Evolutionary conservation across 2,113 vertebrate species (phyloP), one percentile per base, ranked within the genome.

Genomic region (Corythornis vintsioides): DNA sequence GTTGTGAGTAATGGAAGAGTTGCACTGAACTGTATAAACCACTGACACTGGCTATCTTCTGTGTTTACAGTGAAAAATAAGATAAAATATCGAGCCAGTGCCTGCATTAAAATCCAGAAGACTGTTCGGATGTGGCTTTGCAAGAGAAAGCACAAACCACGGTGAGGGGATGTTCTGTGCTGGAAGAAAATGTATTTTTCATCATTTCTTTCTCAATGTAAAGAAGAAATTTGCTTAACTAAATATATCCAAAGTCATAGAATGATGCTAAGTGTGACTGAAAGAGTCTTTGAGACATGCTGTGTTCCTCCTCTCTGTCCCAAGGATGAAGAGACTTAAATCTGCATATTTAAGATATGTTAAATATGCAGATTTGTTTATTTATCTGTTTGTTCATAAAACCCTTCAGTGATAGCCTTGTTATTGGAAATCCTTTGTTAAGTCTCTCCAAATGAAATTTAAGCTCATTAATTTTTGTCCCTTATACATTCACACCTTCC

Each of bases 111-210:
- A 96, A 98, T 99, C 96, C 99, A 99, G 93, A 99, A 99, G 97
- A 99, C 98, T 2, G 90, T 99, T 75, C 98, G 99, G 57, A 99
- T 99, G 99, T 99, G 99, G 99, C 98, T 99, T 82, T 99, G 99
- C 98, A 98, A 97, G 97, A 98, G 96, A 95, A 99, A 99, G 93
- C 99, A 99, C 97, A 99, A 99, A 97, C 99, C 99, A 66, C 98
- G 99, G 99, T 99, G 97, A 97, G 98, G 84, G 50, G 17, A 53
- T 67, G 47, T 13, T 79, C 22, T 52, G 71, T 63, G 28, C 8
- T 10, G 87, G 42, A 82, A 69, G 45, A 73, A 94, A 85, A 55
- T 33, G 4, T 8, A 1, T 33, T 90, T 67, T 40, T 56, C 70
- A n/a, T 65, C 45, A 19, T 53, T 72, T 61, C n/a, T 64, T 52